Conservation (phyloP, 2,113 vertebrate genomes). For the Eclectus roratus region DNA sequence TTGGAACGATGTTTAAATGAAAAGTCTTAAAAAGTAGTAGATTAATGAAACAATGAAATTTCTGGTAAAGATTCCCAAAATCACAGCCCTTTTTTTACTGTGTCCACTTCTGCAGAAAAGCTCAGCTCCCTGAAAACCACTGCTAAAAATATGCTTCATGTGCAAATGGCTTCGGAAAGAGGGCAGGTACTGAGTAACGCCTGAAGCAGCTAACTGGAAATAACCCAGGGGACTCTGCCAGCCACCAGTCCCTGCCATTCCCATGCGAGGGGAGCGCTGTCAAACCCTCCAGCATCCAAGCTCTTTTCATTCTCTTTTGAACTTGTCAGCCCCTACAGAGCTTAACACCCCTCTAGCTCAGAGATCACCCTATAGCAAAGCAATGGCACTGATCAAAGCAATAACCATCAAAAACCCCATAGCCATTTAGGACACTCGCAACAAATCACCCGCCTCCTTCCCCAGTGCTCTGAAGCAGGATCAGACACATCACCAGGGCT, state of each 20-base stretch:
- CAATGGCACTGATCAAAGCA: not conserved
- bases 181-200: conserved; percentile 19
- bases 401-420: fast-evolving
- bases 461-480: not conserved
- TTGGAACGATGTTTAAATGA: not conserved
- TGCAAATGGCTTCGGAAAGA: not conserved
- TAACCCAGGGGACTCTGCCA: not conserved
- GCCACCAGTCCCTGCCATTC: not conserved
- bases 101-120: not conserved
- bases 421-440: not conserved
- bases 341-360: not conserved
- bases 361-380: not conserved
- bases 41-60: not conserved
- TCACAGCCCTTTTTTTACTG: not conserved
- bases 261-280: not conserved
- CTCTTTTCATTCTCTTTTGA: not conserved
- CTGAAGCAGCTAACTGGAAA: not conserved
- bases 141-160: conserved; percentile 3
- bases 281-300: not conserved
- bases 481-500: not conserved
- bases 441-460: not conserved
- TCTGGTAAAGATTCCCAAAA: not conserved
- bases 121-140: not conserved
- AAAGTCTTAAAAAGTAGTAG: not conserved
- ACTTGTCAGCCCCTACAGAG: not conserved